These are phyloP conservation scores for Piaya cayana DNA, from an alignment of 2,113 vertebrate species.

Conservation along the genomic window DNA sequence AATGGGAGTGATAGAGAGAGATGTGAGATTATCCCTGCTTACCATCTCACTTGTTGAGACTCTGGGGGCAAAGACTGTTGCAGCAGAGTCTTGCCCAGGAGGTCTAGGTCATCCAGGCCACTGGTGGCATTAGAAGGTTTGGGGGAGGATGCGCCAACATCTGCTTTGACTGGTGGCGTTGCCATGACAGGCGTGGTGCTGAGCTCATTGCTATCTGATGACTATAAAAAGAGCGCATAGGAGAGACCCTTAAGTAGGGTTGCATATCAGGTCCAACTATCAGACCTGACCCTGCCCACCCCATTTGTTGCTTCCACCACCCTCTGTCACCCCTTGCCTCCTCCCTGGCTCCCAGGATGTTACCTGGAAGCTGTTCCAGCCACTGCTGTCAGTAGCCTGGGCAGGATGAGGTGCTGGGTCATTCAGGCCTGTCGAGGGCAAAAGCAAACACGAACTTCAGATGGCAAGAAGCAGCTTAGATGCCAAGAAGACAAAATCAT, in stretches of 20 bases:
- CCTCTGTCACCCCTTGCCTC: background rate
- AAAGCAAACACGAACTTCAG: background rate
- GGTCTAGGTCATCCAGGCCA: slow-evolving; percentile 89
- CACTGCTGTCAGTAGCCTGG: slow-evolving; percentile 77
- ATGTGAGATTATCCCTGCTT: background rate
- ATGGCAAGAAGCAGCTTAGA: background rate
- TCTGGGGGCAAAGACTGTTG: slow-evolving; percentile 94
- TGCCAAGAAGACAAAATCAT: background rate
- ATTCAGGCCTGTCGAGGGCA: slow-evolving; percentile 80
- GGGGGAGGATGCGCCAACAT: slow-evolving; percentile 35
- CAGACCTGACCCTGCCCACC: background rate
- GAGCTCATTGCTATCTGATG: slow-evolving; percentile 77
- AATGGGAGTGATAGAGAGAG: background rate
- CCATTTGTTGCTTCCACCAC: background rate
- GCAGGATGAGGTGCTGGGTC: slow-evolving; percentile 77
- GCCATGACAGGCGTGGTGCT: background rate
- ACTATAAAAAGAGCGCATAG: slow-evolving; percentile 63
- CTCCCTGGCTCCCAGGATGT: background rate
- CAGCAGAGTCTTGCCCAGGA: slow-evolving; percentile 91
- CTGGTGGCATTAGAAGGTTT: slow-evolving; percentile 63
- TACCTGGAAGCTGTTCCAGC: slow-evolving; percentile 94
- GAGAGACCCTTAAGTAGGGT: background rate
- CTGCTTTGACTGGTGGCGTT: slow-evolving; percentile 47
- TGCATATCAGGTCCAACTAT: background rate
- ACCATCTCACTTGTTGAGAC: slow-evolving; percentile 94